A percentile compares a stretch with the other conserved stretches of the same genome.
phyloP scores from a whole-genome alignment of 2,797 vertebrate species.

The Pogonophryne albipinna region DNA sequence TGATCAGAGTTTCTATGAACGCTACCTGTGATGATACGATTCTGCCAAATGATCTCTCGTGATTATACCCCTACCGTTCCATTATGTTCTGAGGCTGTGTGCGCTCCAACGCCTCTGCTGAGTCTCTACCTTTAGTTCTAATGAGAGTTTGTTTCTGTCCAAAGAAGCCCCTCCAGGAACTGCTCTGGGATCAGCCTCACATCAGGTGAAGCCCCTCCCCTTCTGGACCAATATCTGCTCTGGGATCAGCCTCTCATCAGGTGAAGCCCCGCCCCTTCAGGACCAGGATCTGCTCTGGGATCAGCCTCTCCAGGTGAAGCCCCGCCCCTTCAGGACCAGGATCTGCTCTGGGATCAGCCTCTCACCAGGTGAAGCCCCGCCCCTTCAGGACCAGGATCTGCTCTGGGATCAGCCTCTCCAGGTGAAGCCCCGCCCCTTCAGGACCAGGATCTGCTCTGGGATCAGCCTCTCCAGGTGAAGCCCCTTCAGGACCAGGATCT shows the following conservation, averaged over 20 bases:
- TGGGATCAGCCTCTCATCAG: too few relatives aligned
- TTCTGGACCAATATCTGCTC: too few relatives aligned
- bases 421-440: rapidly evolving
- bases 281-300: rapidly evolving
- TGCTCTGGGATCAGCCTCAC: rapidly evolving
- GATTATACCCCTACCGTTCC: conserved; percentile 87
- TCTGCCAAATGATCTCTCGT: conserved; percentile 86
- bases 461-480: rapidly evolving
- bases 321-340: too few relatives aligned
- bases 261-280: too few relatives aligned
- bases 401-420: rapidly evolving
- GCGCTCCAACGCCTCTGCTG: background rate
- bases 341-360: too few relatives aligned
- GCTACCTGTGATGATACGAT: conserved; percentile 82
- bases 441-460: too few relatives aligned
- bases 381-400: too few relatives aligned
- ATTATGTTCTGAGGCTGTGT: conserved; percentile 79
- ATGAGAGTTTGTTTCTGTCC: rapidly evolving
- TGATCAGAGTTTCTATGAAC: background rate
- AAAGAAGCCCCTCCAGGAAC: too few relatives aligned
- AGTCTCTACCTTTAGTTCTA: rapidly evolving
- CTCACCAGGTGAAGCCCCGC: too few relatives aligned
- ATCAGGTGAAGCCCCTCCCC: rapidly evolving
- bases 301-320: rapidly evolving
- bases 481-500: too few relatives aligned